These are phyloP conservation scores for Anguilla rostrata DNA, from an alignment of 2,113 vertebrate species.

Conservation along the genomic window DNA sequence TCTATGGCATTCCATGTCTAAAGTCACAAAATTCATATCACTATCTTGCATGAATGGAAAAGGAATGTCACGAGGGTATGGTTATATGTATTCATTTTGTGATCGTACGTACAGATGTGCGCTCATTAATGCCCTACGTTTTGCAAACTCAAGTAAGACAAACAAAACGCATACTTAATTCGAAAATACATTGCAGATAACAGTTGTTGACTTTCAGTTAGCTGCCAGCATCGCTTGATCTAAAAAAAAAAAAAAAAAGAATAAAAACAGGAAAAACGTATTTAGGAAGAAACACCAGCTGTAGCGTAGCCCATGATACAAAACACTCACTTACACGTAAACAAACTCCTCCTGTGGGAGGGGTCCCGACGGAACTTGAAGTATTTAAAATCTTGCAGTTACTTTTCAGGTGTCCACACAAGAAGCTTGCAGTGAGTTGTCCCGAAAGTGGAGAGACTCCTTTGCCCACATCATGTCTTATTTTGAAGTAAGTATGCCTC, in stretches of 20 bases:
- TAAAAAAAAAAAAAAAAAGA: not conserved
- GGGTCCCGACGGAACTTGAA: constrained; percentile 16
- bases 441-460: not conserved
- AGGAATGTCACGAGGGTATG: not conserved
- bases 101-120: not conserved
- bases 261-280: constrained; percentile 15
- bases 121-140: not conserved
- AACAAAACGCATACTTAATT: not conserved
- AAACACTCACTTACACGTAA: not conserved
- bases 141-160: not conserved
- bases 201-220: not conserved
- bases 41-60: not conserved
- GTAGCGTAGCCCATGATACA: not conserved
- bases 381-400: not conserved
- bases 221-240: constrained; percentile 11
- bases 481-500: constrained; percentile 33
- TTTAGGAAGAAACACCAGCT: not conserved
- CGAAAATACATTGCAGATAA: not conserved
- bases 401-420: not conserved
- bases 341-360: constrained; percentile 21
- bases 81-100: not conserved
- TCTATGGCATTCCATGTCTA: not conserved
- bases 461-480: constrained; percentile 28
- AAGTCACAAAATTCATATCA: not conserved
- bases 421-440: not conserved